These are phyloP conservation scores for Brachyistius frenatus DNA, from an alignment of 2,113 vertebrate species.

Conservation along the genomic window DNA sequence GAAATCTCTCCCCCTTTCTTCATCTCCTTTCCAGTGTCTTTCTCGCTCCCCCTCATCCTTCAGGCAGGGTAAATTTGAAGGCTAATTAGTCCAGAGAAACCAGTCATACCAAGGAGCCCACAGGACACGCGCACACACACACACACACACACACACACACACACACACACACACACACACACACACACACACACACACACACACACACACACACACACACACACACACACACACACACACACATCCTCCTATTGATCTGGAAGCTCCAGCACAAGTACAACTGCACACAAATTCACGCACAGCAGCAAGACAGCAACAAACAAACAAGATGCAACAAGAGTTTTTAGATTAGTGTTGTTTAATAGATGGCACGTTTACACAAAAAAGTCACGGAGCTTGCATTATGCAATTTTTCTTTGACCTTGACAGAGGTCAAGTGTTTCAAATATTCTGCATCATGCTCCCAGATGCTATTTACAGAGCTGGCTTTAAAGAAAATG, in stretches of 20 bases:
- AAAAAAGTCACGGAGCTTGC: conserved; percentile 42
- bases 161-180: conserved; percentile 37
- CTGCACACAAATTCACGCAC: conserved; percentile 2
- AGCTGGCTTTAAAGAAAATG: conserved; percentile 21
- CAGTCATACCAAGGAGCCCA: conserved; percentile 57
- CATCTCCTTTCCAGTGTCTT: conserved; percentile 37
- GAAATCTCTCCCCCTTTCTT: conserved; percentile 42
- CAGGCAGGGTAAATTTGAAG: conserved; percentile 56
- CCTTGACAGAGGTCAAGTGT: conserved; percentile 61
- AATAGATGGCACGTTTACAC: conserved; percentile 35
- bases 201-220: conserved; percentile 35
- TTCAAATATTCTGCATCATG: conserved; percentile 42
- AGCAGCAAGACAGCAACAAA: conserved; percentile 9
- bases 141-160: conserved; percentile 27
- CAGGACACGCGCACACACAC: conserved; percentile 44
- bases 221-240: conserved; percentile 31
- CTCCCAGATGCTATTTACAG: conserved; percentile 47
- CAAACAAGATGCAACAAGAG: conserved; percentile 58
- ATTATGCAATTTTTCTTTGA: conserved; percentile 43
- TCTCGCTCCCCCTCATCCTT: conserved; percentile 44
- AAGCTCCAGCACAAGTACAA: conserved; percentile 31
- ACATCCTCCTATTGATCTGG: conserved; percentile 50
- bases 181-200: conserved; percentile 20
- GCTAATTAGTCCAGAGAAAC: conserved; percentile 77
- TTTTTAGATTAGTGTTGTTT: conserved; percentile 51